These are phyloP conservation scores for Nothoprocta pentlandii DNA, from an alignment of 2,113 vertebrate genomes.

Conservation along the genomic window DNA sequence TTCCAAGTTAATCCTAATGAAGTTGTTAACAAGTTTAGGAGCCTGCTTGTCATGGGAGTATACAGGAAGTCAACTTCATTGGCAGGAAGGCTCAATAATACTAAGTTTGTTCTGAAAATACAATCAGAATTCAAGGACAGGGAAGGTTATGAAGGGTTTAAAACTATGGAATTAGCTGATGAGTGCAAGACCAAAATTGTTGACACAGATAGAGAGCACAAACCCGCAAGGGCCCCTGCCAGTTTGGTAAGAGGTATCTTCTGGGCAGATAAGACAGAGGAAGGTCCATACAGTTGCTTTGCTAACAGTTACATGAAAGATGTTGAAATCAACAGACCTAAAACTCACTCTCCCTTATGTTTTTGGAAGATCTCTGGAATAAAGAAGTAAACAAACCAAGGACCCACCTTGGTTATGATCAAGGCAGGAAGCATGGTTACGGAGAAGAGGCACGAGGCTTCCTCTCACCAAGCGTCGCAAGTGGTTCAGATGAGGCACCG, in stretches of 20 bases:
- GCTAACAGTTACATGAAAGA: neutral
- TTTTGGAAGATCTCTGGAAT: neutral
- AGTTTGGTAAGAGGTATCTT: neutral
- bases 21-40: neutral
- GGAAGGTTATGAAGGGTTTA: neutral
- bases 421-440: neutral
- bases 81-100: neutral
- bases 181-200: neutral
- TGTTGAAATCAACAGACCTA: neutral
- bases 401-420: neutral
- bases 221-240: neutral
- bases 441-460: neutral
- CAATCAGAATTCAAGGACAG: neutral
- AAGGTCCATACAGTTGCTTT: neutral
- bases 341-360: neutral
- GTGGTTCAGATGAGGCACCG: neutral
- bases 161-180: neutral
- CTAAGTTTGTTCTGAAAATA: neutral
- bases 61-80: neutral
- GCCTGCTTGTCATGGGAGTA: neutral
- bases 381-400: neutral
- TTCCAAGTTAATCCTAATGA: neutral
- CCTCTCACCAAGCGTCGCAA: accelerated
- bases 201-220: neutral
- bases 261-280: neutral